Percentiles rank a stretch among this genome's conserved stretches.
Conservation (phyloP, 1,140 invertebrate species). For the Phocides pigmalion region DNA sequence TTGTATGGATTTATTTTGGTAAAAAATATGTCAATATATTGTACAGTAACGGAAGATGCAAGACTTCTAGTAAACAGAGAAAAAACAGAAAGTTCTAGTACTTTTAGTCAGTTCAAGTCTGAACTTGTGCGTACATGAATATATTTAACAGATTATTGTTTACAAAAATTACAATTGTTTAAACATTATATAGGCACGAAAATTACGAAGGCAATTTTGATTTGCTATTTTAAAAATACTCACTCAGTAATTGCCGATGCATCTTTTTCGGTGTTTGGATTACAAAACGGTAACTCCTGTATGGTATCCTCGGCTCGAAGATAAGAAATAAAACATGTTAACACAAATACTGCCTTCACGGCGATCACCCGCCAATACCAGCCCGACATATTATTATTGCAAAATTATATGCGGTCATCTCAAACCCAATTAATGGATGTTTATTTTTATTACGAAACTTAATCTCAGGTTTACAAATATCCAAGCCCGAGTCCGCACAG, state of each 20-base stretch:
- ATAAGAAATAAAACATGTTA: slow-evolving; percentile 69
- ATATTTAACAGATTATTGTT: no score
- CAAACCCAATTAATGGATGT: slow-evolving; percentile 48
- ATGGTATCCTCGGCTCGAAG: slow-evolving; percentile 66
- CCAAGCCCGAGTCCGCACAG: slow-evolving; percentile 15
- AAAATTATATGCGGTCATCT: slow-evolving; percentile 72
- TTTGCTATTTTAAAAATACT: slow-evolving; percentile 36
- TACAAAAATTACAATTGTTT: no score
- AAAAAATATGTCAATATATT: no score
- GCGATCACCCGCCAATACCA: slow-evolving; percentile 74
- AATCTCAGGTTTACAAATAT: slow-evolving; percentile 42
- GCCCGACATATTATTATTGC: slow-evolving; percentile 73
- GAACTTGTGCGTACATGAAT: slow-evolving; percentile 18
- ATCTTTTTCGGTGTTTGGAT: slow-evolving; percentile 61
- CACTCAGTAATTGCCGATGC: slow-evolving; percentile 58
- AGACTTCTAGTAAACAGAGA: no score
- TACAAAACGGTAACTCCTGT: slow-evolving; percentile 72
- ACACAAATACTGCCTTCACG: slow-evolving; percentile 62
- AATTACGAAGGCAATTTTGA: background rate
- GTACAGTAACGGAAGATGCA: no score
- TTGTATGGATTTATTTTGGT: no score
- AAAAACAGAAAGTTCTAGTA: slow-evolving; percentile 14
- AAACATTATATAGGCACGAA: background rate
- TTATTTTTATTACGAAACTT: slow-evolving; percentile 66
- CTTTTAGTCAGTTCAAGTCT: slow-evolving; percentile 15